Evolutionary conservation across 23 tunicate species (phyloP), one percentile per base, ranked within the genome.

Genomic region (Ascidia mentula): DNA sequence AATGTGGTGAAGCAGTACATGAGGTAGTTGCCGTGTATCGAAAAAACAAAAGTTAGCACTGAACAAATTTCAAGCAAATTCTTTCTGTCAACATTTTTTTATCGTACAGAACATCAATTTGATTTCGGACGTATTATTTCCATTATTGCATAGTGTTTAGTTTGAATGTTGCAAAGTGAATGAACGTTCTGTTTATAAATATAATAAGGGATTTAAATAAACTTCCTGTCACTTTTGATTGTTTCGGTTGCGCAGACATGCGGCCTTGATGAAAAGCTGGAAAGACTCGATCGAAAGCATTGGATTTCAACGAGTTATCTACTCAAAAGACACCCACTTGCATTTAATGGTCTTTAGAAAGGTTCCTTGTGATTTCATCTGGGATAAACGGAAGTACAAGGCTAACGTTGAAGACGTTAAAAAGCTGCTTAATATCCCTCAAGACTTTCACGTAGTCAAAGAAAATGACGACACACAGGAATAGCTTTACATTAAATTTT

Each of bases 331-430:
- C 59, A 69, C 35, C 30, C 96, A 90, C 45, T 40, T 90, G 0
- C 96, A 90, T 85, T 80, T 90, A 9, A 60, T 90, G 42, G 96
- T 89, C 60, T 90, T 90, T 72, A 80, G 96, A 33, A 90, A 90
- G 80, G 83, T 90, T 46, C 89, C 96, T 20, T 32, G 31, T 0
- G 86, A 90, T 76, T 85, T 60, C 76, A 73, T 90, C 31, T 84
- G 89, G 89, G 96, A 90, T 69, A 81, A 53, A 60, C 42, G 86
- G 36, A 80, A 77, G 36, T 22, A 9, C 18, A 22, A 31, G 5
- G 12, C 24, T 6, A 28, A 53, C 13, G 12, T 20, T 20, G 24
- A 6, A 26, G 65, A 53, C 24, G 13, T 53, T 20, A 28, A 20
- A 28, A 53, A 9, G 13, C 22, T 20, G 65, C 24, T 53, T 26